These are phyloP conservation scores for Mesocentrotus franciscanus DNA, from an alignment of 53 echinoderm and acorn worm genomes.

Conservation along the genomic window DNA sequence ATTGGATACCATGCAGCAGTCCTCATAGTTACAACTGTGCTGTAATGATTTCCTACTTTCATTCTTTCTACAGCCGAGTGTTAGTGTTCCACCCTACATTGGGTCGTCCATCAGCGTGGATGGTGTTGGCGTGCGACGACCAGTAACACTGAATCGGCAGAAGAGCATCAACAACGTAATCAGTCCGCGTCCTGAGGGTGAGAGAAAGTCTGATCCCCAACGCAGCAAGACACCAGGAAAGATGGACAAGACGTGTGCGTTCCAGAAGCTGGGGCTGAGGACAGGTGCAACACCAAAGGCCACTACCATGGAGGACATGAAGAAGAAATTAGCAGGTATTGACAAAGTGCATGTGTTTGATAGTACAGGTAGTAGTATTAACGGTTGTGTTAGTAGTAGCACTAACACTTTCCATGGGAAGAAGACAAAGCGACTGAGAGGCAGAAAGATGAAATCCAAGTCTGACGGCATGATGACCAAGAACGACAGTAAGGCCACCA, in stretches of 20 bases:
- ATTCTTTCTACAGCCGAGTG: slow-evolving; percentile 71
- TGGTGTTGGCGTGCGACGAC: slow-evolving; percentile 81
- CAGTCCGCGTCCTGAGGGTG: slow-evolving; percentile 64
- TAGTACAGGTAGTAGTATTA: slow-evolving; percentile 32
- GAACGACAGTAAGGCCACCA: slow-evolving; percentile 38
- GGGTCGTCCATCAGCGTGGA: slow-evolving; percentile 85
- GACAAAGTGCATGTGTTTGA: slow-evolving; percentile 66
- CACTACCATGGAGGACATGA: slow-evolving; percentile 89
- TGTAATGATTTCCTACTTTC: neutral
- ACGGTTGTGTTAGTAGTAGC: slow-evolving; percentile 30
- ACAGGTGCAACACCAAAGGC: slow-evolving; percentile 65
- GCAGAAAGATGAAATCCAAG: slow-evolving; percentile 57
- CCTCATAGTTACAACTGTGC: neutral
- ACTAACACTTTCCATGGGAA: neutral
- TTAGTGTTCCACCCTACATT: slow-evolving; percentile 83
- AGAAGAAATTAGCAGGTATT: slow-evolving; percentile 96
- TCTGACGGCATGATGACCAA: neutral
- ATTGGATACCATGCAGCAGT: too few species aligned
- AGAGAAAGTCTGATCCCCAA: slow-evolving; percentile 41
- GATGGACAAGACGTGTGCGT: slow-evolving; percentile 54
- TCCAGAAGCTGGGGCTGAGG: slow-evolving; percentile 61
- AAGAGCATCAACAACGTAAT: slow-evolving; percentile 83
- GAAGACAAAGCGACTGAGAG: slow-evolving; percentile 63
- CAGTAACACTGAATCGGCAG: slow-evolving; percentile 75
- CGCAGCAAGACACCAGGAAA: slow-evolving; percentile 49